Evolutionary conservation across 1,140 invertebrate species (phyloP), one percentile per base, ranked within the genome.

Genomic region (Formica selysi): DNA sequence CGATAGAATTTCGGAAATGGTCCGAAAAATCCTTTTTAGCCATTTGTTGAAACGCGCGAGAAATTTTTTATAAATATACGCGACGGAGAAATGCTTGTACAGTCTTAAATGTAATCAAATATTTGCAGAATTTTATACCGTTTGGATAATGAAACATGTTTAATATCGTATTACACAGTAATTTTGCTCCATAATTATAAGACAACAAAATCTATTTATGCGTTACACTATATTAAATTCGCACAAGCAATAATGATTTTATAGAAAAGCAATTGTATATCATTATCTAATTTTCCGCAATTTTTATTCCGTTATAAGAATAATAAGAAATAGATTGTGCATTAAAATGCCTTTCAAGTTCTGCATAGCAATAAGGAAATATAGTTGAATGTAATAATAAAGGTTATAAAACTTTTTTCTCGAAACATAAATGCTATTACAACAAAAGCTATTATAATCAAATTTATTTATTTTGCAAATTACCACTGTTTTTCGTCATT

Each of bases 1-100:
- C 62, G 48, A 88, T 79, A 70, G 89, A 89, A 76, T 61, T 83
- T 16, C 38, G n/a, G 19, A 62, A 81, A 61, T 32, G 19, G 29
- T 73, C 26, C 22, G 19, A 80, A 29, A 22, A 70, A 68, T 38
- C 19, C 19, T 44, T 51, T 19, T 36, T 38, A 10, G 16, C 1
- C 0, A 4, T 70, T 62, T 61, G 11, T 13, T 10, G 26, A 44
- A 44, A n/a, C 1, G 26, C 5, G 16, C n/a, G 48, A 73, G 19
- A 74, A 73, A 73, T 41, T 38, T 57, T 41, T 16, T 16, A 57
- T 44, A 81, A 81, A 73, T 73, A 71, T 32, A 8, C 54, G 38
- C 7, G 4, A 19, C 19, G 29, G 38, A 61, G 32, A 59, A 57
- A 41, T 41, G 38, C 22, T 38, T 13, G 2, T 32, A 19, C 36